Evolutionary conservation across 1,140 invertebrate species (phyloP).

Genomic region (Acromyrmex charruanus): DNA sequence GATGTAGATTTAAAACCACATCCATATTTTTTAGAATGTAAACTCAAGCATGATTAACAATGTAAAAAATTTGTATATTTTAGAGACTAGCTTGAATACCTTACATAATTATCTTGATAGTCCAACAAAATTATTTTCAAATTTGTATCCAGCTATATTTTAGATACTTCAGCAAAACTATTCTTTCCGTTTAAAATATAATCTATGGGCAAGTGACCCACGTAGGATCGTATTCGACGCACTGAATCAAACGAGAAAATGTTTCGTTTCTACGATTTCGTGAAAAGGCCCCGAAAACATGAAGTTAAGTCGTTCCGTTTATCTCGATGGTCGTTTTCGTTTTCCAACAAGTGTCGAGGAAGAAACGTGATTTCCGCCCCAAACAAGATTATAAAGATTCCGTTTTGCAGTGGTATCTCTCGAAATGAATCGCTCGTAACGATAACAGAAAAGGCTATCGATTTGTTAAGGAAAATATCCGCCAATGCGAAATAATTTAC

Average conservation of each 20-base stretch:
- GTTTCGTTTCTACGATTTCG: slow-evolving; percentile 21
- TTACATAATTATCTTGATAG: too few relatives aligned
- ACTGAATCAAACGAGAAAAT: slow-evolving; percentile 36
- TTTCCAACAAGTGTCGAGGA: slow-evolving; percentile 17
- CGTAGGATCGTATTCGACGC: slow-evolving; percentile 13
- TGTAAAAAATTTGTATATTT: too few relatives aligned
- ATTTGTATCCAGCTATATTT: too few relatives aligned
- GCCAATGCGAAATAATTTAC: slow-evolving; percentile 23
- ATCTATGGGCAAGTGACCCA: slow-evolving; percentile 23
- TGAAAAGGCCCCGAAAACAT: slow-evolving; percentile 37
- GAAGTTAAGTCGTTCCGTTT: slow-evolving; percentile 48
- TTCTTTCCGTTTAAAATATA: slow-evolving; percentile 11
- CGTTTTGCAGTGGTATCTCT: not conserved
- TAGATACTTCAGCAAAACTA: too few relatives aligned
- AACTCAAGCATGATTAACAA: too few relatives aligned
- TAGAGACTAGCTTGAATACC: too few relatives aligned
- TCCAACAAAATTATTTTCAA: too few relatives aligned
- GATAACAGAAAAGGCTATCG: not conserved
- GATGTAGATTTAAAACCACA: too few relatives aligned
- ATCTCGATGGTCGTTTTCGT: slow-evolving; percentile 15
- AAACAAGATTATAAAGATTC: slow-evolving; percentile 39
- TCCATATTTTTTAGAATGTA: too few relatives aligned
- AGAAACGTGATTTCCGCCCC: slow-evolving; percentile 45
- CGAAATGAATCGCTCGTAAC: not conserved
- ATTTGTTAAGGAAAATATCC: not conserved